Evolutionary conservation across 2,888 invertebrate genomes (phyloP), one percentile per base, ranked within the genome.

Genomic region (Apoderus coryli): DNA sequence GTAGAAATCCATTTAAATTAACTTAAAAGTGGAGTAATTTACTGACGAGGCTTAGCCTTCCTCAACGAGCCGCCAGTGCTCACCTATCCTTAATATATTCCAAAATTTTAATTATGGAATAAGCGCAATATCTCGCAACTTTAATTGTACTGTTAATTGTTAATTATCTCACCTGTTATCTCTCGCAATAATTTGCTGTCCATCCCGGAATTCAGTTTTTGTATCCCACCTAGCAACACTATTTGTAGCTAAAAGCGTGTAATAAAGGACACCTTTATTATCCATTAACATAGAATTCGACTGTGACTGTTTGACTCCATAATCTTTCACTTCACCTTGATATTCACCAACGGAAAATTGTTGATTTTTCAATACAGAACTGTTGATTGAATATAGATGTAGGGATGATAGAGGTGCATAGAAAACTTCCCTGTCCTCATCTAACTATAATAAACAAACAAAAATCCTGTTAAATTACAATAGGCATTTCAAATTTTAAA

Each of bases 211-310:
- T 24, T 67, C 59, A 13, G 60, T 53, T 14, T 62, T 64, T 1
- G 70, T 68, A 51, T 80, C 72, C 76, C 79, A 80, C 55, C 66
- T 69, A 9, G 71, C 71, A 27, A 81, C 68, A 12, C 75, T 72
- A 38, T 74, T 73, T 44, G 72, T 71, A 29, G 69, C 69, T 31
- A 80, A 53, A 14, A 78, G 60, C 23, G 77, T 78, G 52, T 67
- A 79, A 56, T 76, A 80, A 6, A 81, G 59, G 4, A 69, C 52
- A 3, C 79, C 79, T 10, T 60, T 57, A 10, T 74, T 67, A 42
- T 78, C 76, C 75, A 79, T 76, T 36, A 71, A 66, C 75, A 81
- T 77, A 1, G 78, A 78, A 44, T 75, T 77, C 0, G 73, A 71
- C 52, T 77, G 75, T 1, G 77, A 76, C 1, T 62, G 53, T 48